Base-by-base conservation (phyloP, 2,888 invertebrate species). In the Criorhina ranunculi region DNA sequence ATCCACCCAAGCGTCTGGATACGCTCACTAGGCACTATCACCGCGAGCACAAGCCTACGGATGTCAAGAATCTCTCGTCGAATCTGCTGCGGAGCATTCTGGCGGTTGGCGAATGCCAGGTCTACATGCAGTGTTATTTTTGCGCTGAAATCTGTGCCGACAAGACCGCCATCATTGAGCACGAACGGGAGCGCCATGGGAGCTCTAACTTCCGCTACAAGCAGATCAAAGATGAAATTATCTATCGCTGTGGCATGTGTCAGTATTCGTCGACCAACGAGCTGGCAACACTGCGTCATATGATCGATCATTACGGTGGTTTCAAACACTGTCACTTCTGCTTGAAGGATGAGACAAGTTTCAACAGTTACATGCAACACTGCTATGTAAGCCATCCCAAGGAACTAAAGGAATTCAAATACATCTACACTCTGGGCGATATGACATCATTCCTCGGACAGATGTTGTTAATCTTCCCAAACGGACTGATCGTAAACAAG, bases 201-300 rank as follows among this genome's bases (percentile, higher is more conserved):
- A 85, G 87, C 7, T 87, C 81, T 0, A 88, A 59, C 6, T 89
- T 89, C 64, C 87, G 89, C 17, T 90, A 89, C 49, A 88, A 88
- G 4, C 86, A 87, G 37, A 24, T 90, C 2, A 82, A 44, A 3
- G 81, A 92, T 0, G 89, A 90, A 0, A 87, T 92, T 0, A 92
- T 93, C 0, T 90, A 92, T 8, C 93, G 92, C 75, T 94, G 94
- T 81, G 90, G 91, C 11, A 88, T 90, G 7, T 94, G 94, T 78
- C 86, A 89, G 7, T 89, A 87, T 1, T 89, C 93, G 0, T 89
- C 92, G 0, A 87, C 89, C 0, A 88, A 90, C 3, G 87, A 92
- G n/a, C 46, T 87, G 15, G 87, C 89, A 0, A 88, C 93, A 24
- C 79, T 91, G 31, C 89, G 89, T 0, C 94, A 94, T 73, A 92